Base-by-base conservation (phyloP, 2,113 vertebrate genomes). In the Microcebus jonahi region DNA sequence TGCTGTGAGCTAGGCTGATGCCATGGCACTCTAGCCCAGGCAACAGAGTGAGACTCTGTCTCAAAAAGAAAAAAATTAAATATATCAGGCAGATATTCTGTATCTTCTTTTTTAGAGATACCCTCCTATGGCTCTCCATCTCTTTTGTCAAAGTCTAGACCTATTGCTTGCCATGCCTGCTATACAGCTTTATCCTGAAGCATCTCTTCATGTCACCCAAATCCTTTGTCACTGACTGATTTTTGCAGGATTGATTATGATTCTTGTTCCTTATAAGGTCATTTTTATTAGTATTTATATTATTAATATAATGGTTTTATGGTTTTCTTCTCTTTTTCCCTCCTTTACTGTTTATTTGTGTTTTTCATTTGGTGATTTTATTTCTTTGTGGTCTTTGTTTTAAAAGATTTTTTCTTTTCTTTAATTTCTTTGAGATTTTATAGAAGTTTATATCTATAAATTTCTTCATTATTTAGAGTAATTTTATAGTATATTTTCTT, bases 361-460 rank as follows among this genome's bases (percentile, higher is more conserved):
- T 93, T 93, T 91, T 87, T 86, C 10, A 59, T 89, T 92, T 76
- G 65, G 34, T 82, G 29, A 63, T 55, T 97, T 77, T 96, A 48
- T 92, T 77, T 96, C 63, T 89, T 88, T 5, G 48, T 83, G 23
- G 80, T 87, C 31, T 90, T 90, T 94, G 55, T 84, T 92, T 95
- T 87, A 80, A 90, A 71, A 80, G 4, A 75, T 75, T 93, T 88
- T 88, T 4, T 88, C 9, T 86, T 57, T 25, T 95, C 27, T 90
- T 68, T 76, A 81, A 87, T 21, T 88, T 96, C 34, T 63, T 73
- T 88, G 27, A 93, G 23, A 6, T 1, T 65, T 31, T 59, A 36
- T 55, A 65, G 45, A 75, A 93, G 39, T 73, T 88, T 75, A 59
- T 61, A 79, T 91, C 68, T 92, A 76, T 92, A 94, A 76, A 50